phyloP scores from a whole-genome alignment of 2,888 invertebrate genomes.

The Pachydiplax longipennis region DNA sequence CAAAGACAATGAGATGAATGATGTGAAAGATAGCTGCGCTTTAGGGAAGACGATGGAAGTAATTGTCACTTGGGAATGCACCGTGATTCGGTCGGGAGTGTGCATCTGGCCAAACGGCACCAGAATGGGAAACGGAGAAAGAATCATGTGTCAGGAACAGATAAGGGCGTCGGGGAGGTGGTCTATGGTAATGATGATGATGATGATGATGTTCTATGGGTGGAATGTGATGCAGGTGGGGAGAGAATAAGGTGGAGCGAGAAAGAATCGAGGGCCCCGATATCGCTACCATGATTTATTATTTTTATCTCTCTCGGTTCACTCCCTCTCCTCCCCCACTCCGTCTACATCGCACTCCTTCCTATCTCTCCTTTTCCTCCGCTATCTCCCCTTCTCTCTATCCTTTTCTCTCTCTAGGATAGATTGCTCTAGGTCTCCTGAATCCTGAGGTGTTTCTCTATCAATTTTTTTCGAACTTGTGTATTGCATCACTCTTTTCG shows the following conservation, averaged over 20 bases:
- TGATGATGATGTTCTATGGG: conserved; percentile 22
- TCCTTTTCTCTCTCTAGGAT: neutral
- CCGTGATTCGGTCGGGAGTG: neutral
- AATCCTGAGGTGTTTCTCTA: neutral
- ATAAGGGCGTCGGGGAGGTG: neutral
- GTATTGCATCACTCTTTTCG: neutral
- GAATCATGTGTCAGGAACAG: conserved; percentile 24
- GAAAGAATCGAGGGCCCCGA: conserved; percentile 28
- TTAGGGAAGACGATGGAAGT: neutral
- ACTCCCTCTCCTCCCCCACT: neutral
- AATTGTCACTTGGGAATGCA: neutral
- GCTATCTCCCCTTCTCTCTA: neutral
- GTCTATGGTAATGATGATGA: conserved; percentile 41
- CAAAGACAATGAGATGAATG: neutral
- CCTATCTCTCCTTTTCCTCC: neutral
- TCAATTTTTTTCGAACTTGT: neutral
- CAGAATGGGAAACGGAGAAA: conserved; percentile 19
- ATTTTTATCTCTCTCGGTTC: conserved; percentile 28
- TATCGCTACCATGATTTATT: conserved; percentile 40
- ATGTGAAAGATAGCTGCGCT: neutral
- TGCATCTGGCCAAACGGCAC: neutral
- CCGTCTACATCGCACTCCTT: neutral
- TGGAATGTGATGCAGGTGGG: neutral
- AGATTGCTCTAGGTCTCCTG: neutral
- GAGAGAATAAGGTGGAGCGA: conserved; percentile 28